Conservation (phyloP, 1,140 invertebrate species). For the Drosophila pallidifrons region DNA sequence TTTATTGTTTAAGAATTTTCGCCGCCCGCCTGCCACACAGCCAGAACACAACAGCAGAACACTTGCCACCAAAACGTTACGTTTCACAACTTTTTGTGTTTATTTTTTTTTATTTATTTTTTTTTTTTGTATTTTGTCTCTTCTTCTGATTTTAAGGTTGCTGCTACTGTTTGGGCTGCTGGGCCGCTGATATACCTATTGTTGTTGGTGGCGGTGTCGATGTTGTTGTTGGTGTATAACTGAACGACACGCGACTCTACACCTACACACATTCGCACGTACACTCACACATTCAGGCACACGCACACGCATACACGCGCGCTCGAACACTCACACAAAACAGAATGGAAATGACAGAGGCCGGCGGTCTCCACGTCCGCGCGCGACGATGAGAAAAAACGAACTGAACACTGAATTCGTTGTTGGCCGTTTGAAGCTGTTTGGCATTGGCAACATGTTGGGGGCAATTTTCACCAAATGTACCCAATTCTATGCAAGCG, state of each 20-base stretch:
- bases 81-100: conserved; percentile 39
- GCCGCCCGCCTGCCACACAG: conserved; percentile 45
- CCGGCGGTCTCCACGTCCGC: conserved; percentile 43
- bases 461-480: conserved; percentile 25
- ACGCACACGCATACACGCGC: conserved; percentile 15
- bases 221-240: conserved; percentile 28
- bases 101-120: conserved; percentile 24
- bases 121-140: conserved; percentile 26
- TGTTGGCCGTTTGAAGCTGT: conserved; percentile 37
- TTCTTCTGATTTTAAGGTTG: conserved; percentile 38
- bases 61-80: conserved; percentile 54
- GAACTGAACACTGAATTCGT: conserved; percentile 41
- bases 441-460: conserved; percentile 51
- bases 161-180: conserved; percentile 46
- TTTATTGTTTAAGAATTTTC: conserved; percentile 54
- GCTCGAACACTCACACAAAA: conserved; percentile 33
- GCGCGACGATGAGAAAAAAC: conserved; percentile 49
- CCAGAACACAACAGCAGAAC: conserved; percentile 30
- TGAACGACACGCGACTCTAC: conserved; percentile 52
- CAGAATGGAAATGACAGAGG: conserved; percentile 43
- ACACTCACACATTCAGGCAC: conserved; percentile 3
- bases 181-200: conserved; percentile 30
- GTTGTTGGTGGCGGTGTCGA: conserved; percentile 14
- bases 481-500: conserved; percentile 8
- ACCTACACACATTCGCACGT: conserved; percentile 37